Evolutionary conservation across 2,888 invertebrate genomes (phyloP).

Genomic region (Alviniconcha strummeri): DNA sequence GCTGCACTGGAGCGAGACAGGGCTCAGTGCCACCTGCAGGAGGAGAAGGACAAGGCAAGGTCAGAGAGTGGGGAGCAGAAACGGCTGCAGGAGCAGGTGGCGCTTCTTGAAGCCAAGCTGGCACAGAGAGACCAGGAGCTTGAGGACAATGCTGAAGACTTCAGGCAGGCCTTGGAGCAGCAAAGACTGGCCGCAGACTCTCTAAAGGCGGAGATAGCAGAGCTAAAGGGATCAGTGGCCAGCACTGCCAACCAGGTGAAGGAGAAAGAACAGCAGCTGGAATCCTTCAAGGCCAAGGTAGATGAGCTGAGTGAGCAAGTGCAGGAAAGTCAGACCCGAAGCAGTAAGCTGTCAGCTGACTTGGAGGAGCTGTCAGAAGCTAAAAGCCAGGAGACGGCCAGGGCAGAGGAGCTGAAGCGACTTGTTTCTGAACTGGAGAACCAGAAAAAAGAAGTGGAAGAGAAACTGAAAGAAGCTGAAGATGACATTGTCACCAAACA

Average conservation of each 20-base stretch:
- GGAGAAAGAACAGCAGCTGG: conserved; percentile 12
- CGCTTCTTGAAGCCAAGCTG: not conserved
- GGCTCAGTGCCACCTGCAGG: conserved; percentile 16
- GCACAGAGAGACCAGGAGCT: conserved; percentile 36
- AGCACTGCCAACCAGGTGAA: not conserved
- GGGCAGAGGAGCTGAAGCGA: not conserved
- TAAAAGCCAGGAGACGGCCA: not conserved
- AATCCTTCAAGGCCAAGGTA: not conserved
- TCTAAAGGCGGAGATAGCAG: conserved; percentile 24
- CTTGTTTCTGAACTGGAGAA: conserved; percentile 4
- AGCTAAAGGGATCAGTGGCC: not conserved
- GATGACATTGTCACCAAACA: not conserved
- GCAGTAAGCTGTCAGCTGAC: not conserved
- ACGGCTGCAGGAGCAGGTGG: conserved; percentile 24
- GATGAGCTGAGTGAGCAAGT: not conserved
- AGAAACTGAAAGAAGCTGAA: conserved; percentile 8
- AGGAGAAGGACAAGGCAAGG: conserved; percentile 13
- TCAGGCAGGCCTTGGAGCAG: conserved; percentile 1
- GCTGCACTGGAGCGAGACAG: conserved; percentile 11
- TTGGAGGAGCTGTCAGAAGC: not conserved
- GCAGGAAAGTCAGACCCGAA: not conserved
- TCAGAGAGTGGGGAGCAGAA: not conserved
- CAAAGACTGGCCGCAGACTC: not conserved
- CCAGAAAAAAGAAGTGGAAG: not conserved
- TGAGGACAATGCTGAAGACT: conserved; percentile 33